Evolutionary conservation across 2,113 vertebrate genomes (phyloP).

Genomic region (Cyrtonyx montezumae): DNA sequence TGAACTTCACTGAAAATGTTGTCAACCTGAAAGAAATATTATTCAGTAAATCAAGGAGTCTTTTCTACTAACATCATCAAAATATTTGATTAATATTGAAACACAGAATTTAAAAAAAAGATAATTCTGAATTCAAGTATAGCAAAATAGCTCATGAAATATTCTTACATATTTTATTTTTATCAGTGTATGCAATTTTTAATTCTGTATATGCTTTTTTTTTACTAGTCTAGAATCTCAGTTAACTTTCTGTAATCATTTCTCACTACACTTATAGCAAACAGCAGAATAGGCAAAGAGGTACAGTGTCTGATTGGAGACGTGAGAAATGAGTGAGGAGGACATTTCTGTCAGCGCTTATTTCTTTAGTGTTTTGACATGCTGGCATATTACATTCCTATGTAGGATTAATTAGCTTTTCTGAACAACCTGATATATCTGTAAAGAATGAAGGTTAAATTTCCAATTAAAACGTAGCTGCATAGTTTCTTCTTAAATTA

Average conservation of each 20-base stretch:
- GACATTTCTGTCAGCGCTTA: neutral
- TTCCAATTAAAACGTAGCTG: neutral
- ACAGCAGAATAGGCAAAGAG: neutral
- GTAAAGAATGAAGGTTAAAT: neutral
- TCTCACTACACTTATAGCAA: neutral
- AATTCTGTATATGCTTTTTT: neutral
- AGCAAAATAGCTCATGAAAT: neutral
- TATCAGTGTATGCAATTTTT: neutral
- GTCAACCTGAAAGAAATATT: neutral
- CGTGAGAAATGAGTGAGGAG: neutral
- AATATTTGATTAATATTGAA: neutral
- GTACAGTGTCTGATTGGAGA: neutral
- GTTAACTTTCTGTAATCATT: neutral
- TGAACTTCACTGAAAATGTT: neutral
- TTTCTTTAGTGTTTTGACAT: neutral
- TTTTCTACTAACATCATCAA: neutral
- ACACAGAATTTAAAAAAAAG: neutral
- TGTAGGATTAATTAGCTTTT: neutral
- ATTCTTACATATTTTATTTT: neutral
- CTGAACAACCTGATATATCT: neutral
- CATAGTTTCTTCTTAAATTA: neutral
- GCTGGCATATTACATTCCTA: neutral
- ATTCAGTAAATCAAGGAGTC: neutral
- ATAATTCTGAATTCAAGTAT: neutral
- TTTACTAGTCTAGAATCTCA: neutral